Conservation (phyloP, 2,797 vertebrate species). For the Acanthurus leucopareius region DNA sequence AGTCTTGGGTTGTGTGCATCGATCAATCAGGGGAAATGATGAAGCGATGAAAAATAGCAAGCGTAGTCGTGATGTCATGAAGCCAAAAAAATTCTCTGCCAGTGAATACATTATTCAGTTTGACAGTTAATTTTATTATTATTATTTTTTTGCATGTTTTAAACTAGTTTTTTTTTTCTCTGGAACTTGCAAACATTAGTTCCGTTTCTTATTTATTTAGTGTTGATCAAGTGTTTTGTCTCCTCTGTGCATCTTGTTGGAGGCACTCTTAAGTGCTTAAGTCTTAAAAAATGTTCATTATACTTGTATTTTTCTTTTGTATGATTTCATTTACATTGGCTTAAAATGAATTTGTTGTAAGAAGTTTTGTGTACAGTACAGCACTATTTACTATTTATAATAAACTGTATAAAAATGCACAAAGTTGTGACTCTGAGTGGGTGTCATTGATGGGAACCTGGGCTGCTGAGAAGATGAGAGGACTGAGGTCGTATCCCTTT, state of each 20-base stretch:
- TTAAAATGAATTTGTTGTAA: slow-evolving; percentile 89
- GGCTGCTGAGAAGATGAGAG: background rate
- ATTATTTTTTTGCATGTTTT: slow-evolving; percentile 66
- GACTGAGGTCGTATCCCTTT: background rate
- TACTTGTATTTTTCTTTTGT: slow-evolving; percentile 83
- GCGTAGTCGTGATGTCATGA: slow-evolving; percentile 66
- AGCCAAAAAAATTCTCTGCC: slow-evolving; percentile 74
- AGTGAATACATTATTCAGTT: slow-evolving; percentile 68
- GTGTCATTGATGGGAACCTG: slow-evolving; percentile 26
- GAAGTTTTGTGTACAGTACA: slow-evolving; percentile 96
- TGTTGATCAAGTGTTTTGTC: slow-evolving; percentile 58
- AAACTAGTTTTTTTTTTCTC: slow-evolving; percentile 57
- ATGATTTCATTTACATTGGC: slow-evolving; percentile 77
- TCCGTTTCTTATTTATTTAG: slow-evolving; percentile 82
- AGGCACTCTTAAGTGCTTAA: slow-evolving; percentile 82
- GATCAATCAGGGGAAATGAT: slow-evolving; percentile 74
- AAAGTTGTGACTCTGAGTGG: slow-evolving; percentile 27
- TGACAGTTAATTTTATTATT: slow-evolving; percentile 58
- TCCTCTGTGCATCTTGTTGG: slow-evolving; percentile 48
- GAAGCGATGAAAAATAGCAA: slow-evolving; percentile 50
- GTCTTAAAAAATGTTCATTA: slow-evolving; percentile 88
- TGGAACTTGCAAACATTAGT: slow-evolving; percentile 64
- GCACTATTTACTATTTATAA: slow-evolving; percentile 99
- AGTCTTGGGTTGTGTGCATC: slow-evolving; percentile 70
- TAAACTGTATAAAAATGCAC: slow-evolving; percentile 85